Conservation (phyloP, 1,140 invertebrate species). For the Trachymyrmex septentrionalis region DNA sequence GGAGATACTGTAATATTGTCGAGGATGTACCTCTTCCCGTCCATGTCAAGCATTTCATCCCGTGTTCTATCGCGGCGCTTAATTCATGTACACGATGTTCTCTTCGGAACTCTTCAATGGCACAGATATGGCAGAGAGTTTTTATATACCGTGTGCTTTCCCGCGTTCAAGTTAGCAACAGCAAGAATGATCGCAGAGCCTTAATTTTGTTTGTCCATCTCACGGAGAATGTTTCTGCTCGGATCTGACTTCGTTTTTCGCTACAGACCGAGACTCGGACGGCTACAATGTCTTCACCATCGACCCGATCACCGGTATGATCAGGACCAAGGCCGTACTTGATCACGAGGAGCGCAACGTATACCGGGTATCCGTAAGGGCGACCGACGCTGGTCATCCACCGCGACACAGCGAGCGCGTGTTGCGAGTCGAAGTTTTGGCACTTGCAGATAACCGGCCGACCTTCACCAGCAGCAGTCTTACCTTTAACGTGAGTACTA, state of each 20-base stretch:
- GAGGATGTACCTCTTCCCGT: slow-evolving; percentile 14
- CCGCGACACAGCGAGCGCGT: slow-evolving; percentile 93
- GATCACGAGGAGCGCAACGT: slow-evolving; percentile 96
- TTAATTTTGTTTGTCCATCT: slow-evolving; percentile 13
- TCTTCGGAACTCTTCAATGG: neutral
- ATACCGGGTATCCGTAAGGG: slow-evolving; percentile 94
- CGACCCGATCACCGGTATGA: slow-evolving; percentile 94
- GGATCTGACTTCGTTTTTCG: slow-evolving; percentile 29
- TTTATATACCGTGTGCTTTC: neutral
- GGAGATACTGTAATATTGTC: slow-evolving; percentile 1
- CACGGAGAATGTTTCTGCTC: neutral
- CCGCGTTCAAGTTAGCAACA: neutral
- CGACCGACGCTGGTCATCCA: slow-evolving; percentile 94
- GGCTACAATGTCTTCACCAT: slow-evolving; percentile 94
- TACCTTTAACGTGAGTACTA: slow-evolving; percentile 91
- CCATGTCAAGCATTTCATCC: neutral
- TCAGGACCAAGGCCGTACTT: slow-evolving; percentile 94
- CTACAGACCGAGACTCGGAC: slow-evolving; percentile 91
- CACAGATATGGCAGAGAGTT: neutral
- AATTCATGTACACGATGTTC: slow-evolving; percentile 25
- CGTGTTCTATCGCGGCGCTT: slow-evolving; percentile 16
- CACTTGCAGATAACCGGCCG: slow-evolving; percentile 96
- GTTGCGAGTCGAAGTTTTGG: slow-evolving; percentile 94
- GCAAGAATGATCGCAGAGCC: neutral
- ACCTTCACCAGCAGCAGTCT: slow-evolving; percentile 96